Evolutionary conservation across 2,797 vertebrate species (phyloP).

Genomic region (Dermochelys coriacea): DNA sequence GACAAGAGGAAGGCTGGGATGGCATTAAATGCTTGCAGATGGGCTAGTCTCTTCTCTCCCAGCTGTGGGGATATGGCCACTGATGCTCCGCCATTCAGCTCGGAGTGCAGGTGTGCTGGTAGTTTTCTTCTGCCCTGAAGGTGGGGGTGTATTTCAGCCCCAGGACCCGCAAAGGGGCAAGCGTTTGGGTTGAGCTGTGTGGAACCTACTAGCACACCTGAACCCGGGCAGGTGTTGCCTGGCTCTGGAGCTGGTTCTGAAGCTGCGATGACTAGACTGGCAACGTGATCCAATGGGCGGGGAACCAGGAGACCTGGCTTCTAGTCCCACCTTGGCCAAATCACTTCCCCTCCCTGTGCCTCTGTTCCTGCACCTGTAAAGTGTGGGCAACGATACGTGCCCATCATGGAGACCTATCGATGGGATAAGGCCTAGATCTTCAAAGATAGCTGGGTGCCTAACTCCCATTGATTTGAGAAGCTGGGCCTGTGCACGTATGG

Average conservation of each 20-base stretch:
- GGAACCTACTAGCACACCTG: neutral
- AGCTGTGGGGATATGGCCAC: neutral
- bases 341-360: neutral
- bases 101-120: neutral
- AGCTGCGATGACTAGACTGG: neutral
- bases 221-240: too few relatives aligned
- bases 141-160: neutral
- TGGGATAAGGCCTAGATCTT: neutral
- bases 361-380: neutral
- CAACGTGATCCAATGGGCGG: neutral
- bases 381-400: neutral
- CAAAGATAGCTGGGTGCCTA: neutral
- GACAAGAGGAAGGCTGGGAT: neutral
- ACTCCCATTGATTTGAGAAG: neutral
- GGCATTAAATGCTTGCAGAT: neutral
- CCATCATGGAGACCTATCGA: neutral
- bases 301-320: neutral
- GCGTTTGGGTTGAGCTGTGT: neutral
- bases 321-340: neutral
- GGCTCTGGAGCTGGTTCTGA: neutral
- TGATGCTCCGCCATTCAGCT: neutral
- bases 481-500: neutral
- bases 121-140: neutral
- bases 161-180: neutral
- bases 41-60: neutral